Conservation (phyloP, 2,113 vertebrate species). For the Seriola rivoliana region DNA sequence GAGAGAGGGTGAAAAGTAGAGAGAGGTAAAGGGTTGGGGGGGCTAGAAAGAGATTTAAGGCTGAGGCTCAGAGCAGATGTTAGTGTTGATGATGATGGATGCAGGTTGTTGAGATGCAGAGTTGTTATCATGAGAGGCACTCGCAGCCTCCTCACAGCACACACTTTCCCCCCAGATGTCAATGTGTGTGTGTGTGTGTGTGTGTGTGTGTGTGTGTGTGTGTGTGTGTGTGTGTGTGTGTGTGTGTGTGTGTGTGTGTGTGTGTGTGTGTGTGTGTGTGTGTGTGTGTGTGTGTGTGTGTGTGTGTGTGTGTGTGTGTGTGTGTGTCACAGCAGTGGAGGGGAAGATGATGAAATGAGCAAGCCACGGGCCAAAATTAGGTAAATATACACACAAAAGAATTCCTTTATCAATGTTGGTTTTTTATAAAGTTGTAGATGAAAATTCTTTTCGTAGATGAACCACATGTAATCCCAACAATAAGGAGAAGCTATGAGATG, state of each 20-base stretch:
- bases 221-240: constrained; percentile 60
- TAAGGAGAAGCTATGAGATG: constrained; percentile 34
- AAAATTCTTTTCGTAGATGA: constrained; percentile 18
- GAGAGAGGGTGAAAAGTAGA: constrained; percentile 29
- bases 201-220: constrained; percentile 39
- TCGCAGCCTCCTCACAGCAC: constrained; percentile 75
- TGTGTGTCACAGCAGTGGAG: constrained; percentile 30
- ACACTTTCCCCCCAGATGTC: constrained; percentile 79
- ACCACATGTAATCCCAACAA: constrained; percentile 34
- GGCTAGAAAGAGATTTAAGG: constrained; percentile 79
- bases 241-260: constrained; percentile 75
- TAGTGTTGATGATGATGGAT: constrained; percentile 87
- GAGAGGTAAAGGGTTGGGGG: constrained; percentile 46
- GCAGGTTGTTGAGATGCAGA: constrained; percentile 84
- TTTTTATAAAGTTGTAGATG: constrained; percentile 35
- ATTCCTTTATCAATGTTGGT: constrained; percentile 16
- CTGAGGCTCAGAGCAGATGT: constrained; percentile 87
- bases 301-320: background rate
- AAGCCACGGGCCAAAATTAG: constrained; percentile 46
- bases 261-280: constrained; percentile 7
- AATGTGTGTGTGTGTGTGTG: constrained; percentile 81
- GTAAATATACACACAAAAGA: constrained; percentile 7
- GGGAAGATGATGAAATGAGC: constrained; percentile 52
- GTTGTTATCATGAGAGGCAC: constrained; percentile 84
- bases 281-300: constrained; percentile 80